Evolutionary conservation across 2,888 invertebrate genomes (phyloP).

Genomic region (Liposcelis brunnea): DNA sequence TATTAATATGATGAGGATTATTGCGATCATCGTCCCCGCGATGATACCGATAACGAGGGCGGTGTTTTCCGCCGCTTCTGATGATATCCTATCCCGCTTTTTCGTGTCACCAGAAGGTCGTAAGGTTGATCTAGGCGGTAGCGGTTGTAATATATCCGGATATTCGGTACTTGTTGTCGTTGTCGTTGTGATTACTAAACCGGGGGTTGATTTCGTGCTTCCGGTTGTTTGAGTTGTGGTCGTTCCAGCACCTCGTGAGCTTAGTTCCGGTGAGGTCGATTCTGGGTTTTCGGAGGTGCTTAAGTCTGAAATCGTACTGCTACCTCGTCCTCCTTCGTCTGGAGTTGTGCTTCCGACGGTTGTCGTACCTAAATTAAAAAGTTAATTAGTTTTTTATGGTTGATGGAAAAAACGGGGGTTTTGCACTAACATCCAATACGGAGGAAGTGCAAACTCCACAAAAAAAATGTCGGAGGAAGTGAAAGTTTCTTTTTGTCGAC

Average conservation of each 20-base stretch:
- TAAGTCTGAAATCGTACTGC: constrained; percentile 14
- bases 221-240: constrained; percentile 25
- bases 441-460: too few relatives aligned
- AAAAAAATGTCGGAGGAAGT: too few relatives aligned
- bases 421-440: too few relatives aligned
- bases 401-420: too few relatives aligned
- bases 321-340: constrained; percentile 6
- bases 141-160: constrained; percentile 13
- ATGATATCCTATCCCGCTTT: constrained; percentile 29
- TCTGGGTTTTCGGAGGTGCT: constrained; percentile 22
- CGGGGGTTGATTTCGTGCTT: constrained; percentile 22
- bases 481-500: too few relatives aligned
- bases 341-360: constrained; percentile 35
- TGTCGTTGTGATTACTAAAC: constrained; percentile 22
- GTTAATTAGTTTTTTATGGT: too few relatives aligned
- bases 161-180: constrained; percentile 20
- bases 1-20: constrained; percentile 75
- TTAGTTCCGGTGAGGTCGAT: constrained; percentile 10
- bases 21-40: constrained; percentile 77
- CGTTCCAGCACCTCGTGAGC: constrained; percentile 18
- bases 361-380: constrained; percentile 29
- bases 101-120: constrained; percentile 11
- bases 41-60: constrained; percentile 76
- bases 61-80: constrained; percentile 53
- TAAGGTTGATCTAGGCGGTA: background rate